Evolutionary conservation across 2,797 vertebrate species (phyloP).

Genomic region (Falco rusticolus): DNA sequence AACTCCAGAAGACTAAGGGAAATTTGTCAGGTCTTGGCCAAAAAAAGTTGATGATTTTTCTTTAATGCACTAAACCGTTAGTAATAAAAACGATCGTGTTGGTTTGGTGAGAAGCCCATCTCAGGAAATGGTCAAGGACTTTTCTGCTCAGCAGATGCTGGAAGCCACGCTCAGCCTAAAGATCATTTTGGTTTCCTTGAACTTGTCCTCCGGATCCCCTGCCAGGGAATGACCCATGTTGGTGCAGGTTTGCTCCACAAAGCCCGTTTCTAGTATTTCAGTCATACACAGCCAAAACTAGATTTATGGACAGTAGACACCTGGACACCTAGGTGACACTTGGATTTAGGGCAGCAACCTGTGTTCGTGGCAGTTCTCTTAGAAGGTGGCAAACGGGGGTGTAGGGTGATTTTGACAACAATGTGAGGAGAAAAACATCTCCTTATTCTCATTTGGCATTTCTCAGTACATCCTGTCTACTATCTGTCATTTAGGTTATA

Average conservation of each 20-base stretch:
- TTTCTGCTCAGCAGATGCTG: background rate
- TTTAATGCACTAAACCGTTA: background rate
- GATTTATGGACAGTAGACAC: background rate
- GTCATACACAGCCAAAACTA: background rate
- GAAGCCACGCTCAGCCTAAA: background rate
- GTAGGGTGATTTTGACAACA: background rate
- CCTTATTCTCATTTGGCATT: background rate
- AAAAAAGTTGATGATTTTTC: background rate
- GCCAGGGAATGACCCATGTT: background rate
- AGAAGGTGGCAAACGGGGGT: background rate
- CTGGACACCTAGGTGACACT: background rate
- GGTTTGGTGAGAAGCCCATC: background rate
- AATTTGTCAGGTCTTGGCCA: background rate
- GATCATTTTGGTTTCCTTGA: background rate
- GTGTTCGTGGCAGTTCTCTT: background rate
- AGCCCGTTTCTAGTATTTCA: background rate
- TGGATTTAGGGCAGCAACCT: background rate
- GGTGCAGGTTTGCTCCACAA: background rate
- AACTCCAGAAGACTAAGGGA: background rate
- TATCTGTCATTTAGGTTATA: background rate
- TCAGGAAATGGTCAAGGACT: background rate
- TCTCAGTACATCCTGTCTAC: background rate
- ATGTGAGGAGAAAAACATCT: background rate
- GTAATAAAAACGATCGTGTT: accelerated
- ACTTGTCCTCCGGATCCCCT: background rate